A percentile compares a stretch with the other conserved stretches of the same genome.
phyloP scores from a whole-genome alignment of 2,888 invertebrate species.

The Gandaritis pyraliata region DNA sequence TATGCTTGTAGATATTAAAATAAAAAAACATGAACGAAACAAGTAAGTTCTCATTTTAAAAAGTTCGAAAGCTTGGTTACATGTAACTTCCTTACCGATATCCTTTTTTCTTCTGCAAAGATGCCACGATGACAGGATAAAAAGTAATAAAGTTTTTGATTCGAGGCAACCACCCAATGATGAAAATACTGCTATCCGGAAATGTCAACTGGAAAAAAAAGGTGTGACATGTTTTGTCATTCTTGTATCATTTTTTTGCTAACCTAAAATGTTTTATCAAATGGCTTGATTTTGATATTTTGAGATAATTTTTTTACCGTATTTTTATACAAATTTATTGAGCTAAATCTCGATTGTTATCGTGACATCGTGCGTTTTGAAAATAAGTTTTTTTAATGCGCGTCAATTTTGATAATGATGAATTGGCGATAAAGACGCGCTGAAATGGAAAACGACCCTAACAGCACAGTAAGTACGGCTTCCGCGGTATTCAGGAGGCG shows the following conservation, averaged over 20 bases:
- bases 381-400: slow-evolving; percentile 68
- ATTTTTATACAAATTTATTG: slow-evolving; percentile 79
- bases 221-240: slow-evolving; percentile 82
- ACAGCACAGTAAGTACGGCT: slow-evolving; percentile 77
- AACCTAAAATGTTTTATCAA: slow-evolving; percentile 85
- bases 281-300: slow-evolving; percentile 81
- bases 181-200: slow-evolving; percentile 80
- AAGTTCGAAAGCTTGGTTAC: background rate
- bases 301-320: slow-evolving; percentile 77
- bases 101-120: slow-evolving; percentile 7
- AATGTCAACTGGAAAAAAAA: slow-evolving; percentile 83
- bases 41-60: slow-evolving; percentile 8
- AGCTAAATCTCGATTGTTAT: slow-evolving; percentile 80
- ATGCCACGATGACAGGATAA: slow-evolving; percentile 26
- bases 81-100: slow-evolving; percentile 6
- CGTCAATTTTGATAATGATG: slow-evolving; percentile 74
- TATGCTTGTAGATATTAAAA: slow-evolving; percentile 6
- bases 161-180: slow-evolving; percentile 72
- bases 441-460: slow-evolving; percentile 83
- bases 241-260: slow-evolving; percentile 82
- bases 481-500: background rate
- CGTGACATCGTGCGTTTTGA: slow-evolving; percentile 63
- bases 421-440: slow-evolving; percentile 71
- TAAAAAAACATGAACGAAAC: slow-evolving; percentile 32
- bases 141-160: slow-evolving; percentile 62